Evolutionary conservation across 2,113 vertebrate species (phyloP).

Genomic region (Pollachius pollachius): DNA sequence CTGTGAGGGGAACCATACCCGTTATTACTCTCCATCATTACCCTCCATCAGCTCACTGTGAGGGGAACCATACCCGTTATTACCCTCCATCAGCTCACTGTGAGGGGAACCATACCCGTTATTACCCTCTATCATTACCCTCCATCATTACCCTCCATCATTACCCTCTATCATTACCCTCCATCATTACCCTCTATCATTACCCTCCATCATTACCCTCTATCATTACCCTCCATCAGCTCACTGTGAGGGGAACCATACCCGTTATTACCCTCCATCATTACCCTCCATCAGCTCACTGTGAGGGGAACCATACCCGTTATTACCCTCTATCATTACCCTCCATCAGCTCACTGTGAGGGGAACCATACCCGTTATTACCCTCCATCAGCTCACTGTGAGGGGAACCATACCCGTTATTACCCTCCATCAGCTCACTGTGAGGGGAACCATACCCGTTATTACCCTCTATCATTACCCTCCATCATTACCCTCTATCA

Average conservation of each 20-base stretch:
- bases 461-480: neutral
- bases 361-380: neutral
- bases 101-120: too few species aligned
- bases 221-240: constrained; percentile 37
- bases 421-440: constrained; percentile 72
- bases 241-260: constrained; percentile 66
- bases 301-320: constrained; percentile 3
- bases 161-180: too few species aligned
- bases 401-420: too few species aligned
- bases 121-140: too few species aligned
- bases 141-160: too few species aligned
- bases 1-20: too few species aligned
- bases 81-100: too few species aligned
- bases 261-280: neutral
- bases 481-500: too few species aligned
- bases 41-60: too few species aligned
- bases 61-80: too few species aligned
- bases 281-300: constrained; percentile 71
- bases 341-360: constrained; percentile 72
- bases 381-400: neutral
- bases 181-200: too few species aligned
- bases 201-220: neutral
- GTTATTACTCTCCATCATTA: too few species aligned
- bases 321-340: neutral
- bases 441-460: neutral